A percentile compares a stretch with the other conserved stretches of the same genome.
These are phyloP conservation scores for Drosophila kohkoa DNA, from an alignment of 1,140 invertebrate genomes.

Conservation along the genomic window DNA sequence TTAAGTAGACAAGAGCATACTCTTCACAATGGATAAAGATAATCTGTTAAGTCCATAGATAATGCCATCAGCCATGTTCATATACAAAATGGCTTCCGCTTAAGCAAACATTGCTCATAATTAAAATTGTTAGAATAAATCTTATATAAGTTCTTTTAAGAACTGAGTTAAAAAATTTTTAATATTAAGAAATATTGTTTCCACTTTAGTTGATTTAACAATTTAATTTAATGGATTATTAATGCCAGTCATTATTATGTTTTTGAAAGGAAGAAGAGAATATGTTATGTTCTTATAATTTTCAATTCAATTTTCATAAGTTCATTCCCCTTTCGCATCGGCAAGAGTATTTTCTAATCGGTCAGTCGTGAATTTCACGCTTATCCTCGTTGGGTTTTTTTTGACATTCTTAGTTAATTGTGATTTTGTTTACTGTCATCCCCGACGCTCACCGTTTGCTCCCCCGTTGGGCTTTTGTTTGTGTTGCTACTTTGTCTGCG, in stretches of 20 bases:
- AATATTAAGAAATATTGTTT: too few species aligned
- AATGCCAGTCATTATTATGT: too few species aligned
- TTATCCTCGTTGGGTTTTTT: constrained; percentile 14
- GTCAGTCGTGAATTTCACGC: background rate
- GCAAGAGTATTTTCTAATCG: constrained; percentile 16
- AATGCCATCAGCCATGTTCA: background rate
- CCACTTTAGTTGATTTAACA: too few species aligned
- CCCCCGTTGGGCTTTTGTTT: constrained; percentile 58
- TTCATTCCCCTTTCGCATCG: background rate
- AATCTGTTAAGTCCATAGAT: background rate
- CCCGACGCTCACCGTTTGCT: constrained; percentile 27
- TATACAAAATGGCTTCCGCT: too few species aligned
- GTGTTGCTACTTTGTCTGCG: constrained; percentile 74
- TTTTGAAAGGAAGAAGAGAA: too few species aligned
- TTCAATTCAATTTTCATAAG: too few species aligned
- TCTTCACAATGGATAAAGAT: background rate
- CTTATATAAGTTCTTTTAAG: too few species aligned
- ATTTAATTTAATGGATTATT: too few species aligned
- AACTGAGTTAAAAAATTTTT: too few species aligned
- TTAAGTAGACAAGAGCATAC: background rate
- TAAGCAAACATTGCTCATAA: too few species aligned
- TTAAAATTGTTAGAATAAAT: too few species aligned
- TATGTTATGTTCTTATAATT: too few species aligned
- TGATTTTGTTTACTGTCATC: constrained; percentile 77
- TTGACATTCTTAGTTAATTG: constrained; percentile 80